These are phyloP conservation scores for Ammodytes marinus DNA, from an alignment of 2,113 vertebrate species.

Conservation along the genomic window DNA sequence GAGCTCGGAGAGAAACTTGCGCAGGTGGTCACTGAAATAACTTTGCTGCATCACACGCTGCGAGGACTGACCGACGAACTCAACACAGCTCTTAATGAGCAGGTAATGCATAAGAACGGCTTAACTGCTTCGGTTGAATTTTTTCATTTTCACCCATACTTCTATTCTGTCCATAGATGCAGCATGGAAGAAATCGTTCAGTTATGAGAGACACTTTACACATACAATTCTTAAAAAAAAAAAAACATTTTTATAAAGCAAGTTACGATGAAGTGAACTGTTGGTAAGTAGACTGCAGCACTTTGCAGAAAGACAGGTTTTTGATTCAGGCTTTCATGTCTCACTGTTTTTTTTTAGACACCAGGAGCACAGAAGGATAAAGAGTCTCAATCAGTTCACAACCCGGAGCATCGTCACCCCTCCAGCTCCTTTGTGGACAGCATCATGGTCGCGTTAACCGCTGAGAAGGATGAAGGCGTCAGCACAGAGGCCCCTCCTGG, in stretches of 20 bases:
- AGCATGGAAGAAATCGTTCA: neutral
- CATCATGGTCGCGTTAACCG: conserved; percentile 75
- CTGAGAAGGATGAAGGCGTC: conserved; percentile 53
- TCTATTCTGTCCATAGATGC: neutral
- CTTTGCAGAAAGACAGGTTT: neutral
- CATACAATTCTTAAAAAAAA: neutral
- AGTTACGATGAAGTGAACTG: neutral
- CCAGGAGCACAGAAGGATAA: conserved; percentile 26
- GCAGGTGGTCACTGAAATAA: conserved; percentile 72
- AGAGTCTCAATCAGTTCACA: conserved; percentile 2
- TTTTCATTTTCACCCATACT: neutral
- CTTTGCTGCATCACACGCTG: conserved; percentile 79
- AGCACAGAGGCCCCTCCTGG: conserved; percentile 28
- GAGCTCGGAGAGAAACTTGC: conserved; percentile 75
- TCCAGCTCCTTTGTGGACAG: conserved; percentile 79
- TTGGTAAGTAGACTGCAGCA: neutral
- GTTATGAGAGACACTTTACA: neutral
- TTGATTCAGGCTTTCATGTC: neutral
- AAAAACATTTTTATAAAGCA: neutral
- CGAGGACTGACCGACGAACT: conserved; percentile 67
- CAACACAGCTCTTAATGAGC: conserved; percentile 49
- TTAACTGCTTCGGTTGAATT: too few species aligned
- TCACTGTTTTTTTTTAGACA: conserved; percentile 51
- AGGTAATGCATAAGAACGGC: conserved; percentile 58
- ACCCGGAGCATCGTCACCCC: conserved; percentile 20